Evolutionary conservation across 2,797 vertebrate species (phyloP), one percentile per base, ranked within the genome.

Genomic region (Melanotaenia nigrans): DNA sequence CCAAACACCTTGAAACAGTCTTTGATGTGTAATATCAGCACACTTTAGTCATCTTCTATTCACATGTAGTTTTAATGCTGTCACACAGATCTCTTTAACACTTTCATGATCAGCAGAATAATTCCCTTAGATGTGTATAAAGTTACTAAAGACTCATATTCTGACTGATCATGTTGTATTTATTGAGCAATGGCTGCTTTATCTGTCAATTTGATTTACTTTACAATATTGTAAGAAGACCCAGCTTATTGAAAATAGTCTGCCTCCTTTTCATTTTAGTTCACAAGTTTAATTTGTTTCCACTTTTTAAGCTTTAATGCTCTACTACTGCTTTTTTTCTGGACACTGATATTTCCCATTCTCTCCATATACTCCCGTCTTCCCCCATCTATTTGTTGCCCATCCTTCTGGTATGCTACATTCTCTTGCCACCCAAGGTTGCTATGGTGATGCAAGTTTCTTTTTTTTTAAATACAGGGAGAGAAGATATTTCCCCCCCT

Each of bases 361-460:
- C 62, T 76, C 25, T 51, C 47, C 14, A 4, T 64, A 18, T 61
- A 25, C 13, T 68, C 47, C 53, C n/a, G 78, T 71, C 75, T 72
- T 4, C 71, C 75, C 32, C 32, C 32, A 32, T 32, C 32, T 32
- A 85, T 84, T 22, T 25, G n/a, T 47, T 47, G 8, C 54, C 82
- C 79, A 63, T 79, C 74, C 82, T 87, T 91, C 83, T 89, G 81
- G 77, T 87, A 84, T 91, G 83, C 83, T 89, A 68, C 75, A 85
- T 84, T 85, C 83, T 81, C 81, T 81, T 68, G 79, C 82, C 82
- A 82, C 84, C 82, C 85, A 84, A 69, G 73, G 86, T 93, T 94
- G 92, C 92, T 89, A 90, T 82, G 77, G 89, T 74, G 83, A 94
- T 71, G 42, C 32, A 32, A 32, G 32, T 32, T 54, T 58, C 77